Evolutionary conservation across 2,797 vertebrate species (phyloP).

Genomic region (Pachyuromys duprasi): DNA sequence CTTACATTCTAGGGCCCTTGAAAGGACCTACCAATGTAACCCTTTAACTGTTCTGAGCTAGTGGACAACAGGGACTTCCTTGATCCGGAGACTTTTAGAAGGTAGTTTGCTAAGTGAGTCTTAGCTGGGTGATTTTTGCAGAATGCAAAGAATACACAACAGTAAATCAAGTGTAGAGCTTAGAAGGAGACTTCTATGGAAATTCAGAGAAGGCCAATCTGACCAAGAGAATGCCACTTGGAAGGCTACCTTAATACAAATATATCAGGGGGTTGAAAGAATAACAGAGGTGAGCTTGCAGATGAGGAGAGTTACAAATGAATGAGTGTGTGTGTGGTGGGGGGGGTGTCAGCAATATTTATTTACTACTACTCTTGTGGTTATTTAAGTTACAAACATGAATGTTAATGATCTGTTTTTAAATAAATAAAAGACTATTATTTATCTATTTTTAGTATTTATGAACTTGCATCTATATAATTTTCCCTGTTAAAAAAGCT

Average conservation of each 20-base stretch:
- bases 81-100: conserved; percentile 11
- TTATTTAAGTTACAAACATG: neutral
- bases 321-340: too few relatives aligned
- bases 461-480: neutral
- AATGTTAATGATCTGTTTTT: neutral
- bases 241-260: neutral
- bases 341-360: neutral
- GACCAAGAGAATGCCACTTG: neutral
- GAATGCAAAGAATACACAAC: neutral
- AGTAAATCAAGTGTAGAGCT: neutral
- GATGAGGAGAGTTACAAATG: neutral
- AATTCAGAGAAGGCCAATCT: neutral
- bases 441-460: conserved; percentile 10
- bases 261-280: neutral
- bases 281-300: neutral
- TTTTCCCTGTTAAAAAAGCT: neutral
- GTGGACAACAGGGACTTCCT: neutral
- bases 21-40: neutral
- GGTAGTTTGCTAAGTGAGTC: neutral
- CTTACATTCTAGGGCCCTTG: neutral
- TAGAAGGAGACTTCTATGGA: neutral
- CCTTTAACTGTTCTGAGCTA: neutral
- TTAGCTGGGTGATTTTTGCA: neutral
- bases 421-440: neutral
- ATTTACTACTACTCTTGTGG: neutral